Evolutionary conservation across 1,140 invertebrate species (phyloP).

Genomic region (Antheraea mylitta): DNA sequence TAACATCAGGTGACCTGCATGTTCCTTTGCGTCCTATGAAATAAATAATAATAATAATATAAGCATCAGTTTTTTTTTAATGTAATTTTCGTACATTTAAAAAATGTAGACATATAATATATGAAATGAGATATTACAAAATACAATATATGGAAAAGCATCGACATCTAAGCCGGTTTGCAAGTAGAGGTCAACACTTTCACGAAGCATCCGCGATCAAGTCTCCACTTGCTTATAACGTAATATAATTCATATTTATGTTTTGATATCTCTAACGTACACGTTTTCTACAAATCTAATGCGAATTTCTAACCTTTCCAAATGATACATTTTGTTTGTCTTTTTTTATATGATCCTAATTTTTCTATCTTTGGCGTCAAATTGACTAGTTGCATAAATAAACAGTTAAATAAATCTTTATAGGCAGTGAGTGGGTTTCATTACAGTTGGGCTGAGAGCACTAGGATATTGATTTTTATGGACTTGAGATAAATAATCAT

Average conservation of each 20-base stretch:
- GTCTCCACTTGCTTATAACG: conserved; percentile 12
- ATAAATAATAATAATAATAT: too few relatives aligned
- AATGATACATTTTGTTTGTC: not conserved
- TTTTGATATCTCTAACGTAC: not conserved
- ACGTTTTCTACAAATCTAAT: not conserved
- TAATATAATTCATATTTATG: conserved; percentile 10
- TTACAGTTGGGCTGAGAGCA: too few relatives aligned
- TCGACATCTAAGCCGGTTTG: not conserved
- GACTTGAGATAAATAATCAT: too few relatives aligned
- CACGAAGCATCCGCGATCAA: conserved; percentile 22
- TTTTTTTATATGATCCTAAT: too few relatives aligned
- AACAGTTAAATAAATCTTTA: too few relatives aligned
- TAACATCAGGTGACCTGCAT: too few relatives aligned
- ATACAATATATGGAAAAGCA: conserved; percentile 3
- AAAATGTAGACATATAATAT: not conserved
- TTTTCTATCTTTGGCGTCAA: too few relatives aligned
- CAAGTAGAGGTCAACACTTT: conserved; percentile 26
- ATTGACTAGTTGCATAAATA: too few relatives aligned
- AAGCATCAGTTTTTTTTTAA: not conserved
- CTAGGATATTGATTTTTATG: too few relatives aligned
- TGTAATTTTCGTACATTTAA: not conserved
- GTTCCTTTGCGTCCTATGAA: too few relatives aligned
- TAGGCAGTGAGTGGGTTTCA: too few relatives aligned
- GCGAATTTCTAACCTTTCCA: not conserved
- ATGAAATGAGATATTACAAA: not conserved